A percentile compares a stretch with the other conserved stretches of the same genome.
Evolutionary conservation across 2,113 vertebrate genomes (phyloP).

Genomic region (Bostrychus sinensis): DNA sequence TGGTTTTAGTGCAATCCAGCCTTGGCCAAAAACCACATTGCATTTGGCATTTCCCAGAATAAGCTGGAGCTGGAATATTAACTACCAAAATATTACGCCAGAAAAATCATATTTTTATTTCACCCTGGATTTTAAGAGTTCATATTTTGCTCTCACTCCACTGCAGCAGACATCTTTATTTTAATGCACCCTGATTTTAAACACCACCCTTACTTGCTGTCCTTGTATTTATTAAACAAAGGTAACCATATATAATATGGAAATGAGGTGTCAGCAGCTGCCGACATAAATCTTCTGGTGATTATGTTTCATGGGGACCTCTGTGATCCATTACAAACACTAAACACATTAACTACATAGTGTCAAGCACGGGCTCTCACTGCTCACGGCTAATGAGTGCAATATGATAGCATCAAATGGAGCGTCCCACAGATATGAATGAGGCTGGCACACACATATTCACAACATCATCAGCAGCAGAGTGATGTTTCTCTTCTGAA

Average conservation of each 20-base stretch:
- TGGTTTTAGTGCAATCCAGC: constrained; percentile 81
- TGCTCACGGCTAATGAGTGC: constrained; percentile 68
- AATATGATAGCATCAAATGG: constrained; percentile 71
- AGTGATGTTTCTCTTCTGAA: constrained; percentile 11
- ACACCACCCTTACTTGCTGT: constrained; percentile 29
- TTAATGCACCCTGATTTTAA: constrained; percentile 28
- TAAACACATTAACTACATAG: constrained; percentile 78
- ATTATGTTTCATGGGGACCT: constrained; percentile 77
- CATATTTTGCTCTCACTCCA: background rate
- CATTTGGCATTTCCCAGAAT: constrained; percentile 78
- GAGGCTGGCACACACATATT: constrained; percentile 23
- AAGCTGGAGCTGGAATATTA: constrained; percentile 52
- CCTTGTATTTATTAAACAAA: constrained; percentile 56
- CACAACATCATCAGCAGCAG: constrained; percentile 43
- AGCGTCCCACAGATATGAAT: constrained; percentile 44
- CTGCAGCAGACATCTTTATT: constrained; percentile 14
- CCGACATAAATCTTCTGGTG: constrained; percentile 75
- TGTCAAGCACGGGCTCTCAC: constrained; percentile 74
- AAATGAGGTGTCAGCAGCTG: constrained; percentile 65
- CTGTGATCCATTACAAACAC: constrained; percentile 76
- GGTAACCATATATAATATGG: constrained; percentile 60
- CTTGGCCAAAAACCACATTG: constrained; percentile 74
- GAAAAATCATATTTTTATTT: constrained; percentile 16
- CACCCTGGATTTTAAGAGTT: background rate
- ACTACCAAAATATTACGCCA: constrained; percentile 32